A percentile compares a stretch with the other conserved stretches of the same genome.
Evolutionary conservation across 2,888 invertebrate species (phyloP).

Genomic region (Campaea margaritaria): DNA sequence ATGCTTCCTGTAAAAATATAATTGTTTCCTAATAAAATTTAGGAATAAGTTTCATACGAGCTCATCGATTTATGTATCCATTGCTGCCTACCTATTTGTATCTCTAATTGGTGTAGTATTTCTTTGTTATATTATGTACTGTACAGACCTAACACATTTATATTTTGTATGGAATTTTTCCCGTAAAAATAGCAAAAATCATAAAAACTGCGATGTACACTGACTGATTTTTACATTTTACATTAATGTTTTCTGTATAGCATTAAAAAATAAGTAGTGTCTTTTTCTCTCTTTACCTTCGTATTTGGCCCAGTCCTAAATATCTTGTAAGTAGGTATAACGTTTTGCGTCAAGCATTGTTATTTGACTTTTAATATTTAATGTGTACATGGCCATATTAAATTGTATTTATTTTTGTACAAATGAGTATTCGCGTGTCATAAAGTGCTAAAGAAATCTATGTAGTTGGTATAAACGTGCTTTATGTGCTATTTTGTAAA

Average conservation of each 20-base stretch:
- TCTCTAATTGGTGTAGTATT: not conserved
- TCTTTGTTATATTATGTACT: not conserved
- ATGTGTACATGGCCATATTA: conserved; percentile 45
- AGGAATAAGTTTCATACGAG: not conserved
- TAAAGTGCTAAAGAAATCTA: conserved; percentile 44
- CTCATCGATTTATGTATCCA: not conserved
- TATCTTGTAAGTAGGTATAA: conserved; percentile 16
- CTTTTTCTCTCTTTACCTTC: conserved; percentile 30
- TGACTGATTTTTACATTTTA: conserved; percentile 36
- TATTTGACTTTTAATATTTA: conserved; percentile 36
- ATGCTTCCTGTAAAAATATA: not conserved
- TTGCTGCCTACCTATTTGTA: not conserved
- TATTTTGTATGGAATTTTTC: too few relatives aligned
- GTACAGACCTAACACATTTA: too few relatives aligned
- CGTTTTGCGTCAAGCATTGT: conserved; percentile 22
- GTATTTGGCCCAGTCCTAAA: conserved; percentile 38
- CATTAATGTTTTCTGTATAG: conserved; percentile 19
- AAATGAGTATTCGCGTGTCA: conserved; percentile 44
- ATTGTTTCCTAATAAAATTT: conserved; percentile 3
- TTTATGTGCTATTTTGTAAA: conserved; percentile 39
- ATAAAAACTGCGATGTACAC: conserved; percentile 30
- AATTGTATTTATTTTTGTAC: conserved; percentile 45
- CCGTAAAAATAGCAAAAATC: not conserved
- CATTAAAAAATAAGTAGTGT: conserved; percentile 11
- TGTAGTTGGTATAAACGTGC: conserved; percentile 44